A percentile compares a stretch with the other conserved stretches of the same genome.
Evolutionary conservation across 2,888 invertebrate genomes (phyloP).

Genomic region (Hydrotaea diabolus): DNA sequence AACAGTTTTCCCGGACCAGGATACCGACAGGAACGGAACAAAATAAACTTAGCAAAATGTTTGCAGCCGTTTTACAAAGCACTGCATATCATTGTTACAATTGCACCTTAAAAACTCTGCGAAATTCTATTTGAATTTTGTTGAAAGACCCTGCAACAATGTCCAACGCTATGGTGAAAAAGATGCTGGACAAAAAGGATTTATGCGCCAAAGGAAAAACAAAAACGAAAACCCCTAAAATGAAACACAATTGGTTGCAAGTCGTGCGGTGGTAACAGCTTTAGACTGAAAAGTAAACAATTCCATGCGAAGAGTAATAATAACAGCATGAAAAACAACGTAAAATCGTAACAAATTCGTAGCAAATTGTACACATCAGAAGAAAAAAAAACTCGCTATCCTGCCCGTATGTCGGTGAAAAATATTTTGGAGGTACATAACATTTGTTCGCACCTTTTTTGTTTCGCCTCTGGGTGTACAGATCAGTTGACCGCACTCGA

Average conservation of each 20-base stretch:
- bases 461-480: slow-evolving; percentile 13
- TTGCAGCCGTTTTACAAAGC: neutral
- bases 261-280: neutral
- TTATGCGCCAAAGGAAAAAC: neutral
- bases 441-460: slow-evolving; percentile 31
- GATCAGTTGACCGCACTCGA: slow-evolving; percentile 29
- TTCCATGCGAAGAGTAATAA: neutral
- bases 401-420: neutral
- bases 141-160: neutral
- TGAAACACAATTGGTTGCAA: slow-evolving; percentile 15
- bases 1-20: slow-evolving; percentile 17
- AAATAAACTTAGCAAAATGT: slow-evolving; percentile 22
- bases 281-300: slow-evolving; percentile 31
- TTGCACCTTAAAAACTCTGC: slow-evolving; percentile 9
- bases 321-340: neutral
- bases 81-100: slow-evolving; percentile 13
- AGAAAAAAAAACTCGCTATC: neutral
- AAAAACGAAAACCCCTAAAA: slow-evolving; percentile 29
- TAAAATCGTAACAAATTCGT: slow-evolving; percentile 24
- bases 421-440: slow-evolving; percentile 2
- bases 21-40: slow-evolving; percentile 22
- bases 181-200: slow-evolving; percentile 24
- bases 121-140: slow-evolving; percentile 7
- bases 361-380: neutral
- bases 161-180: neutral